These are phyloP conservation scores for Flabesymbios commensalis DNA, from an alignment of 2,888 invertebrate genomes.

Conservation along the genomic window DNA sequence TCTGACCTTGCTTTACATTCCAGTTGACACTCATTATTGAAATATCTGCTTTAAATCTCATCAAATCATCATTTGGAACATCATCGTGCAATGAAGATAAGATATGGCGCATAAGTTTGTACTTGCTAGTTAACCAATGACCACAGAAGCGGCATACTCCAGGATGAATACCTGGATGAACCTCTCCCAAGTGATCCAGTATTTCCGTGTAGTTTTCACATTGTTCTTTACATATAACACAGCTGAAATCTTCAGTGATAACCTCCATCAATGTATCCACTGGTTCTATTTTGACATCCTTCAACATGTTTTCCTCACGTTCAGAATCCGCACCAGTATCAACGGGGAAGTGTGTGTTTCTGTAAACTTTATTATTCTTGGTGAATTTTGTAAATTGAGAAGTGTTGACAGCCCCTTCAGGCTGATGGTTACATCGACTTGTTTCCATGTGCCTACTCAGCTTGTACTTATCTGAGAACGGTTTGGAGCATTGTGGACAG, in stretches of 20 bases:
- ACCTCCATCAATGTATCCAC: neutral
- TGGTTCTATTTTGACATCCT: neutral
- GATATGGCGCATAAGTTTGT: slow-evolving; percentile 27
- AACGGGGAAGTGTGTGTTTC: neutral
- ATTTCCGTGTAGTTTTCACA: slow-evolving; percentile 17
- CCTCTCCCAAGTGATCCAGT: slow-evolving; percentile 8
- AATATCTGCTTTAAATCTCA: slow-evolving; percentile 5
- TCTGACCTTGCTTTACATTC: too few relatives aligned
- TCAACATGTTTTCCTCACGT: neutral
- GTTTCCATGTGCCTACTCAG: slow-evolving; percentile 18
- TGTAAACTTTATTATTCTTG: neutral
- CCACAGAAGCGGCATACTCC: slow-evolving; percentile 32
- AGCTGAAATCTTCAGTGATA: slow-evolving; percentile 6
- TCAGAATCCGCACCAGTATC: neutral
- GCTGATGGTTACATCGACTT: neutral
- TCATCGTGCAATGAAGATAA: slow-evolving; percentile 28
- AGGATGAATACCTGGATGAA: slow-evolving; percentile 16
- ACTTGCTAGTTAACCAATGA: slow-evolving; percentile 26
- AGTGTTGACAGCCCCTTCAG: neutral
- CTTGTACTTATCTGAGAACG: slow-evolving; percentile 30
- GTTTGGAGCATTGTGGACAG: slow-evolving; percentile 14
- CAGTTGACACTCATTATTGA: slow-evolving; percentile 7
- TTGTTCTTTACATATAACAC: slow-evolving; percentile 15
- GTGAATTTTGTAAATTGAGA: slow-evolving; percentile 11
- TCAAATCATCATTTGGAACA: slow-evolving; percentile 12